Conservation (phyloP, 2,113 vertebrate species). For the Syrrhaptes paradoxus region DNA sequence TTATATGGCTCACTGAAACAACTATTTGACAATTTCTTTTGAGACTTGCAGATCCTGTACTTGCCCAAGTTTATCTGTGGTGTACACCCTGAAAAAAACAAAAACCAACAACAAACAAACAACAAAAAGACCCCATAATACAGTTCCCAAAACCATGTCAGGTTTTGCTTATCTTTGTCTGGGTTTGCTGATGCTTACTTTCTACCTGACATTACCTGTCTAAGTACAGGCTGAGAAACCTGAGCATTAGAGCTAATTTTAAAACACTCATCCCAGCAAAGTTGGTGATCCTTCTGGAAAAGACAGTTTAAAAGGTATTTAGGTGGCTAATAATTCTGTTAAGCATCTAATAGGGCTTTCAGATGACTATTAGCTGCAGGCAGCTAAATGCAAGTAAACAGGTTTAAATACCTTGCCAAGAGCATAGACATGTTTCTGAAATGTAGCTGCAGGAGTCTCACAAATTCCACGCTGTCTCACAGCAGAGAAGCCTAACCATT, state of each 20-base stretch:
- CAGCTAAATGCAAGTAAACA: neutral
- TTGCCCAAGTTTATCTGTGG: neutral
- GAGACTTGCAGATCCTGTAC: neutral
- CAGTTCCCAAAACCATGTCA: neutral
- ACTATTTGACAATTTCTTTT: neutral
- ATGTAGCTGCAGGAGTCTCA: neutral
- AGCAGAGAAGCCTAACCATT: neutral
- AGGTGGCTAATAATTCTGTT: neutral
- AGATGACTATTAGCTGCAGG: neutral
- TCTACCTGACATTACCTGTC: neutral
- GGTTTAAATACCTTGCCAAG: neutral
- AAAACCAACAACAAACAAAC: too few relatives aligned
- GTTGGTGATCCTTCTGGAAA: neutral
- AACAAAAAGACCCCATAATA: too few relatives aligned
- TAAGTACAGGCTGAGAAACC: neutral
- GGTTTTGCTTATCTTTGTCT: neutral
- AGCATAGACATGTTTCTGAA: neutral
- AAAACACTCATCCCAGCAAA: neutral
- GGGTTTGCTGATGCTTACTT: neutral
- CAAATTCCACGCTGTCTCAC: neutral
- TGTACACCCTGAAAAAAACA: neutral
- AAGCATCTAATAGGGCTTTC: neutral
- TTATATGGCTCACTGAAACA: neutral
- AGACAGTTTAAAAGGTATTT: neutral
- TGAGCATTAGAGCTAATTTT: neutral